Evolutionary conservation across 2,113 vertebrate species (phyloP).

Genomic region (Elephas maximus): DNA sequence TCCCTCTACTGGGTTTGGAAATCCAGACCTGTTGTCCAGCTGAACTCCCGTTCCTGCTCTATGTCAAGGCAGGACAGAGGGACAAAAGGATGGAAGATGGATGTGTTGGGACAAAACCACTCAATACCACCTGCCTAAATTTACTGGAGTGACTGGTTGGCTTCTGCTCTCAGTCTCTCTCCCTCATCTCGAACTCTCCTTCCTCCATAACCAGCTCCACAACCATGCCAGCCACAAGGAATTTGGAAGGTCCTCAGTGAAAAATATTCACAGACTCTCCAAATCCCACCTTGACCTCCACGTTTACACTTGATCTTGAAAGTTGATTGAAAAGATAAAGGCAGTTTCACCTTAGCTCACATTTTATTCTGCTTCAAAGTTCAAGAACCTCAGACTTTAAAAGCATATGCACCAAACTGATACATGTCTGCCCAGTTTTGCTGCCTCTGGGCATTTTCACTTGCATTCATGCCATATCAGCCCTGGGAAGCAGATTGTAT

Average conservation of each 20-base stretch:
- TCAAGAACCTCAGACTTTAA: not conserved
- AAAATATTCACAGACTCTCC: not conserved
- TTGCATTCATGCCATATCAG: fast-evolving
- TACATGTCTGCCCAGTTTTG: fast-evolving
- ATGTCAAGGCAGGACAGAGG: not conserved
- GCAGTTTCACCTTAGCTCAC: not conserved
- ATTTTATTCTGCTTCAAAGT: not conserved
- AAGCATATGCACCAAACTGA: fast-evolving
- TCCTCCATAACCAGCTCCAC: no score
- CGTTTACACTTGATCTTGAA: not conserved
- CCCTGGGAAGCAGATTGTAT: not conserved
- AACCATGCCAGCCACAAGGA: not conserved
- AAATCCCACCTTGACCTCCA: not conserved
- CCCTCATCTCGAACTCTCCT: not conserved
- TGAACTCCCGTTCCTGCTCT: not conserved
- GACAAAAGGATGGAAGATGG: not conserved
- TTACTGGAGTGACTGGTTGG: no score
- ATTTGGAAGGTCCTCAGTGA: not conserved
- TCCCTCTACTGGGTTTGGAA: not conserved
- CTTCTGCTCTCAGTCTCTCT: not conserved
- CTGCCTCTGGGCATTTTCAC: no score
- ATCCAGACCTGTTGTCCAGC: not conserved
- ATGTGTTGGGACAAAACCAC: not conserved
- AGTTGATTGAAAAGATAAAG: not conserved
- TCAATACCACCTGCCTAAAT: no score